Evolutionary conservation across 1,140 invertebrate species (phyloP).

Genomic region (Chymomyza costata): DNA sequence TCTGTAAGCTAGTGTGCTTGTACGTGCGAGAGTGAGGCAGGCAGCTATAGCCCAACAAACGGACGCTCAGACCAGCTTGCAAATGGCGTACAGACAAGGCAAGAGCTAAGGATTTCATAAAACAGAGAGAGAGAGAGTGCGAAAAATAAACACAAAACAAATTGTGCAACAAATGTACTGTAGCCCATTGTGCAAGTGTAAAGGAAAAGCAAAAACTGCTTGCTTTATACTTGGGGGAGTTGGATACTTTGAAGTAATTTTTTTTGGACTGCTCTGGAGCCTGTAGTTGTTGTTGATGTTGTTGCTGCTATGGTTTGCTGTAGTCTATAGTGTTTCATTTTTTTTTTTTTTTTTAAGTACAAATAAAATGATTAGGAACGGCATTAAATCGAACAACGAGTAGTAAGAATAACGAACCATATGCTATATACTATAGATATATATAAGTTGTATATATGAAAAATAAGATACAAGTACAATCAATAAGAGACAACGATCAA

Average conservation of each 20-base stretch:
- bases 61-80: too few species aligned
- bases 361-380: constrained; percentile 33
- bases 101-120: too few species aligned
- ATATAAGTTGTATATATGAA: constrained; percentile 25
- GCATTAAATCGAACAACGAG: constrained; percentile 36
- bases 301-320: constrained; percentile 21
- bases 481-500: constrained; percentile 28
- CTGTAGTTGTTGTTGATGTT: constrained; percentile 10
- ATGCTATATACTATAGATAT: constrained; percentile 27
- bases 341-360: constrained; percentile 8
- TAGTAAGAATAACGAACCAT: constrained; percentile 31
- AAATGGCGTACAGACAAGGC: too few species aligned
- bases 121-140: too few species aligned
- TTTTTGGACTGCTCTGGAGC: constrained; percentile 22
- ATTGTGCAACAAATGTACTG: too few species aligned
- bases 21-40: too few species aligned
- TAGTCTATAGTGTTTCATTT: constrained; percentile 36
- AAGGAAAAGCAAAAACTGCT: too few species aligned
- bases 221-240: too few species aligned
- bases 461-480: constrained; percentile 26
- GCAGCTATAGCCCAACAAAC: too few species aligned
- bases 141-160: too few species aligned
- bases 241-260: too few species aligned
- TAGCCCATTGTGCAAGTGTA: too few species aligned
- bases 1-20: constrained; percentile 2